These are phyloP conservation scores for Drosophila sp. DNA, from an alignment of 1,140 invertebrate species.

Conservation along the genomic window DNA sequence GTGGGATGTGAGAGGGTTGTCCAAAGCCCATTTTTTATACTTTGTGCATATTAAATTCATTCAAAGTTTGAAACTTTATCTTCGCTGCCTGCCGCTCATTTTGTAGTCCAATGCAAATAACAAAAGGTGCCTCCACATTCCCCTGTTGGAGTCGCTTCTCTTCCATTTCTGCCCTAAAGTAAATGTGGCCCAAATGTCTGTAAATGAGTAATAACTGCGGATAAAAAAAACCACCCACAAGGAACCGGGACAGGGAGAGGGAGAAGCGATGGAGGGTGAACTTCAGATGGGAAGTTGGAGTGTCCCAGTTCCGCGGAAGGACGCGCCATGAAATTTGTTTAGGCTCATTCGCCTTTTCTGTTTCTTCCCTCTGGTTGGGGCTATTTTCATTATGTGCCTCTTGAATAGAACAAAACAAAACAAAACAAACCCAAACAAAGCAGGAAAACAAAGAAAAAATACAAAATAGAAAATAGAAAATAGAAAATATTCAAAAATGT, in stretches of 20 bases:
- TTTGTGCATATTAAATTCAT: constrained; percentile 72
- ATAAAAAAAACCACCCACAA: constrained; percentile 32
- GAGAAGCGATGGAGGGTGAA: neutral
- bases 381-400: constrained; percentile 16
- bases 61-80: constrained; percentile 73
- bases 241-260: no score
- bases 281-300: constrained; percentile 8
- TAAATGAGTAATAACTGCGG: constrained; percentile 79
- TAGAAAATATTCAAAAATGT: constrained; percentile 18
- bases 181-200: constrained; percentile 59
- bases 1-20: neutral
- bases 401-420: constrained; percentile 23
- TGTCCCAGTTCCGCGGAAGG: constrained; percentile 47
- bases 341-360: constrained; percentile 44
- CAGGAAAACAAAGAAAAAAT: constrained; percentile 1
- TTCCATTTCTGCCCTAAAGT: neutral
- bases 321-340: constrained; percentile 64
- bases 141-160: neutral
- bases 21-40: constrained; percentile 38
- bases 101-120: constrained; percentile 71
- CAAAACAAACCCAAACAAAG: no score
- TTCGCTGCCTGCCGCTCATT: constrained; percentile 52
- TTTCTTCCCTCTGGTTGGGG: neutral
- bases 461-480: neutral
- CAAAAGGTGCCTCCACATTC: constrained; percentile 41